Conservation (phyloP, 2,797 vertebrate genomes). For the Melanotaenia trifasciata region DNA sequence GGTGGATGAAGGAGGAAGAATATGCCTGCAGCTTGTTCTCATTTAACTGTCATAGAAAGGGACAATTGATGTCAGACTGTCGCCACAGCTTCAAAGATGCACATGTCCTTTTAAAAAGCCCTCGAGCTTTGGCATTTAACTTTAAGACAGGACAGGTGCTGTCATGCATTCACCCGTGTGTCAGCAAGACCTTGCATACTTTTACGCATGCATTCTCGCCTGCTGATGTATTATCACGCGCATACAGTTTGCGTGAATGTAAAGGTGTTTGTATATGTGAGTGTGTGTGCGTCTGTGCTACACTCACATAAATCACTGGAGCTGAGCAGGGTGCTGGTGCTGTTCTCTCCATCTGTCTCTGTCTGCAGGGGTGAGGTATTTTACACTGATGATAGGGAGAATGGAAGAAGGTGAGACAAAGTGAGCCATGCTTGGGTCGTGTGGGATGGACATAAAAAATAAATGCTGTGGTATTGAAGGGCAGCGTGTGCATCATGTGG, state of each 20-base stretch:
- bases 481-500: conserved; percentile 40
- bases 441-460: conserved; percentile 63
- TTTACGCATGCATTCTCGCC: conserved; percentile 59
- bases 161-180: conserved; percentile 61
- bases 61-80: conserved; percentile 76
- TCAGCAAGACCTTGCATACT: conserved; percentile 55
- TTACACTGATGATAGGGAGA: conserved; percentile 71
- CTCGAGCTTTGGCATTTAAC: conserved; percentile 69
- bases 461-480: conserved; percentile 54
- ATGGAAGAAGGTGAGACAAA: conserved; percentile 61
- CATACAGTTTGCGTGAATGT: conserved; percentile 38
- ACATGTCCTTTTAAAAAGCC: conserved; percentile 71
- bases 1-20: conserved; percentile 57
- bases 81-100: conserved; percentile 72
- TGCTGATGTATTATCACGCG: conserved; percentile 60
- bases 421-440: conserved; percentile 56
- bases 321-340: conserved; percentile 69
- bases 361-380: conserved; percentile 79
- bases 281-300: conserved; percentile 32
- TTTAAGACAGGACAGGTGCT: conserved; percentile 70
- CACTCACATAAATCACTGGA: conserved; percentile 74
- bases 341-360: conserved; percentile 80
- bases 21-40: conserved; percentile 58
- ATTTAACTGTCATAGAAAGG: conserved; percentile 74
- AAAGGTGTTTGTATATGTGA: conserved; percentile 35